These are phyloP conservation scores for Embiotoca jacksoni DNA, from an alignment of 2,113 vertebrate genomes.

Conservation along the genomic window DNA sequence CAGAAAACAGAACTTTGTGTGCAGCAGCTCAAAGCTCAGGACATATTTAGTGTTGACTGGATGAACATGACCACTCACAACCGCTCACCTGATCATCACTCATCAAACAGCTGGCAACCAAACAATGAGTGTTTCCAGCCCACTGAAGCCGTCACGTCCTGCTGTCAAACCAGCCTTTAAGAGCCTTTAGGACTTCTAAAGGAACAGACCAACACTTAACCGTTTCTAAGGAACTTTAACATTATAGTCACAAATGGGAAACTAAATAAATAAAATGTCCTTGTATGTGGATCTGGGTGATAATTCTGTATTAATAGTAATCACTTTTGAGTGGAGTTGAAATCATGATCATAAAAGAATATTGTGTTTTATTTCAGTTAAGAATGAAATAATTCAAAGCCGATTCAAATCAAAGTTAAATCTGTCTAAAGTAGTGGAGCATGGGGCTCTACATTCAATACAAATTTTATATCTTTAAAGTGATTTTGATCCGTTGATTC, in stretches of 20 bases:
- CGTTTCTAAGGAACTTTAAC: slow-evolving; percentile 6
- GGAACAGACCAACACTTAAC: slow-evolving; percentile 9
- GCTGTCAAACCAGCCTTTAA: slow-evolving; percentile 52
- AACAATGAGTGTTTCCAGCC: slow-evolving; percentile 36
- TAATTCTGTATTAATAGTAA: too few relatives aligned
- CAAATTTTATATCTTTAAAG: too few relatives aligned
- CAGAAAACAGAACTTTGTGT: slow-evolving; percentile 17
- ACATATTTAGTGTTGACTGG: slow-evolving; percentile 39
- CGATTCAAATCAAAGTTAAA: too few relatives aligned
- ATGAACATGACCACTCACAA: too few relatives aligned
- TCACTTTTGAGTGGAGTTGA: too few relatives aligned
- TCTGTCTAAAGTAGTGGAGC: too few relatives aligned
- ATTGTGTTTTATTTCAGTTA: too few relatives aligned
- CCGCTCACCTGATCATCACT: slow-evolving; percentile 39
- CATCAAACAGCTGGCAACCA: slow-evolving; percentile 48
- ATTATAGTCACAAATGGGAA: background rate
- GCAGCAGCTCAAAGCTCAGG: slow-evolving; percentile 17
- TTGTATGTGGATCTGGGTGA: too few relatives aligned
- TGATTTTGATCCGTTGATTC: too few relatives aligned
- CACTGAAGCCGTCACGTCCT: slow-evolving; percentile 37
- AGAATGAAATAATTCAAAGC: too few relatives aligned
- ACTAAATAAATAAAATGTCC: background rate
- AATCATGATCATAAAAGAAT: too few relatives aligned
- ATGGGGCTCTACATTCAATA: too few relatives aligned
- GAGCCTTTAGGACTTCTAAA: slow-evolving; percentile 32